These are phyloP conservation scores for Drosophila macrospina DNA, from an alignment of 2,888 invertebrate genomes.

Conservation along the genomic window DNA sequence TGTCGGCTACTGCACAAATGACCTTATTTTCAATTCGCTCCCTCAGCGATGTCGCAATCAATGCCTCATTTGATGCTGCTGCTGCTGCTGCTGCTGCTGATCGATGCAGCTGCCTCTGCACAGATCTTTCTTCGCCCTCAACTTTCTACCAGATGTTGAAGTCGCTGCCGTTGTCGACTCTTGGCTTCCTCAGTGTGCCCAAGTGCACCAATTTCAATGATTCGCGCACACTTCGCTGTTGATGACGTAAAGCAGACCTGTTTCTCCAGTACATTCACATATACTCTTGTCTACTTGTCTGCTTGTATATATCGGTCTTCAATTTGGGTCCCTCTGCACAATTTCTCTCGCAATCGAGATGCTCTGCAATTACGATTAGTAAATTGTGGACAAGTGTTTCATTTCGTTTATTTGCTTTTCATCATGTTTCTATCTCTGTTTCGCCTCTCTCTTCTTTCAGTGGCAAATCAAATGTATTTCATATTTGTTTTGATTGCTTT, in stretches of 20 bases:
- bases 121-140: slow-evolving; percentile 38
- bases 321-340: slow-evolving; percentile 45
- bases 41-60: slow-evolving; percentile 56
- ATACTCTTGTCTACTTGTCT: neutral
- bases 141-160: slow-evolving; percentile 14
- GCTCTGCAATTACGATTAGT: slow-evolving; percentile 75
- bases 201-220: slow-evolving; percentile 79
- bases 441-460: slow-evolving; percentile 4
- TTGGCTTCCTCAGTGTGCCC: slow-evolving; percentile 68
- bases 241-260: slow-evolving; percentile 72
- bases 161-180: slow-evolving; percentile 21
- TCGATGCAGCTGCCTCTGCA: slow-evolving; percentile 12
- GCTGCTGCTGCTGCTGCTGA: slow-evolving; percentile 9
- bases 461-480: slow-evolving; percentile 37
- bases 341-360: slow-evolving; percentile 63
- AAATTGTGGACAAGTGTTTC: slow-evolving; percentile 68
- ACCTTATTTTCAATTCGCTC: slow-evolving; percentile 58
- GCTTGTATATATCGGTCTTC: neutral
- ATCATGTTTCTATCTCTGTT: slow-evolving; percentile 20
- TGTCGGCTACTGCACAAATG: slow-evolving; percentile 73
- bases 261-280: slow-evolving; percentile 16
- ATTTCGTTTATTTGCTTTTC: slow-evolving; percentile 53
- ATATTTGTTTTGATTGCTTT: slow-evolving; percentile 70
- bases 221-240: slow-evolving; percentile 32
- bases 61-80: slow-evolving; percentile 25